These are phyloP conservation scores for Papilio glaucus DNA, from an alignment of 1,140 invertebrate genomes.

Conservation along the genomic window DNA sequence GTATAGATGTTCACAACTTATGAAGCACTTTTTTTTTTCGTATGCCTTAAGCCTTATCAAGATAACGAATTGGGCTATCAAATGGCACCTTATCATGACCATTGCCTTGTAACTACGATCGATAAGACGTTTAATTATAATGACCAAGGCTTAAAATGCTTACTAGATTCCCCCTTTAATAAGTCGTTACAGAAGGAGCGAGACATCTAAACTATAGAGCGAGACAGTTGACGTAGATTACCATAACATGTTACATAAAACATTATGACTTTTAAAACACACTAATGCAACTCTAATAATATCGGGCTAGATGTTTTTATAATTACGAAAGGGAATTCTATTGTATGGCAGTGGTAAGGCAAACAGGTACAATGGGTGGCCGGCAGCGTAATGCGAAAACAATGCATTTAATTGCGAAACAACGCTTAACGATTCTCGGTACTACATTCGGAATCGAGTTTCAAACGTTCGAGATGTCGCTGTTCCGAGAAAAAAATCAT, in stretches of 20 bases:
- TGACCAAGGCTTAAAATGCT: no score
- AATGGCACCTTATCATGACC: no score
- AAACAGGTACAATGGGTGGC: slow-evolving; percentile 39
- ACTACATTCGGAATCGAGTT: slow-evolving; percentile 16
- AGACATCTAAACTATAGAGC: not conserved
- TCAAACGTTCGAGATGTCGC: slow-evolving; percentile 23
- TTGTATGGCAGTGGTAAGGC: slow-evolving; percentile 8
- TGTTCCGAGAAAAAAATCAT: slow-evolving; percentile 10
- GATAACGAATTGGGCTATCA: no score
- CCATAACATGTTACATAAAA: not conserved
- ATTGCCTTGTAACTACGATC: no score
- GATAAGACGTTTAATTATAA: no score
- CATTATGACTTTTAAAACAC: slow-evolving; percentile 1
- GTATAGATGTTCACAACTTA: no score
- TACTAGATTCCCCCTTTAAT: no score
- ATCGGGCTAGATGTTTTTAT: slow-evolving; percentile 29
- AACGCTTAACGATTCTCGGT: slow-evolving; percentile 32
- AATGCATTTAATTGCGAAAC: slow-evolving; percentile 39
- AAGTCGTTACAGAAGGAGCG: not conserved
- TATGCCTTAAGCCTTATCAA: no score
- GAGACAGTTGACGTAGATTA: not conserved
- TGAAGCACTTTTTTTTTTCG: no score
- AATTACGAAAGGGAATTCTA: slow-evolving; percentile 31
- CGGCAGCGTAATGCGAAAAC: slow-evolving; percentile 26
- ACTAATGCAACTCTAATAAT: slow-evolving; percentile 16